Conservation (phyloP, 2,888 invertebrate genomes). For the Dryadula phaetusa region DNA sequence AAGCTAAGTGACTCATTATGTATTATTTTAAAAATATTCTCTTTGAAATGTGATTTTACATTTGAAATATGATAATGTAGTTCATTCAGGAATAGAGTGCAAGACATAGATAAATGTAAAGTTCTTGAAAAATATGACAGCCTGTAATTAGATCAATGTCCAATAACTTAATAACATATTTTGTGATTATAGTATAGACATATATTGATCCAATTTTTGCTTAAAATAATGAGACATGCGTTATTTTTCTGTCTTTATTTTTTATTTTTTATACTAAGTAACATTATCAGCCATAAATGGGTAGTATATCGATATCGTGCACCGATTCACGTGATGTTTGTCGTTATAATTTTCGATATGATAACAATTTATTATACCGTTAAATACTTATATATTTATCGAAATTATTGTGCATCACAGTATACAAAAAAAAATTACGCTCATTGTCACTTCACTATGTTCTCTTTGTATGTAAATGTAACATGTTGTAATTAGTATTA, state of each 20-base stretch:
- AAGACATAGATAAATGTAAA: neutral
- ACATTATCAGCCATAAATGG: constrained; percentile 12
- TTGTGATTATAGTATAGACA: neutral
- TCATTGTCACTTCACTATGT: neutral
- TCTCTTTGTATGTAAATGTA: neutral
- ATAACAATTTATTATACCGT: constrained; percentile 11
- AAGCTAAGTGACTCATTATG: neutral
- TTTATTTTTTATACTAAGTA: no score
- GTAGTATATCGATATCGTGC: constrained; percentile 18
- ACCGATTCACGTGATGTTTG: constrained; percentile 47
- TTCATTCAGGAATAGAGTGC: neutral
- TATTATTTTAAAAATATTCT: neutral
- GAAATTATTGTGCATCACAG: neutral
- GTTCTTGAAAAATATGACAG: neutral
- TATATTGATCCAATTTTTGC: no score
- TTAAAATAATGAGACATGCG: no score
- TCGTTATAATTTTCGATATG: constrained; percentile 16
- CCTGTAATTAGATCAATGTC: neutral
- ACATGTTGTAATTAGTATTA: neutral
- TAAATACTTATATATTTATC: neutral
- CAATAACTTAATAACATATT: neutral
- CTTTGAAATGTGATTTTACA: neutral
- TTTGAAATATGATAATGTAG: constrained; percentile 20
- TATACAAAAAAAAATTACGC: neutral
- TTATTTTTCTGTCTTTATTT: no score